Base-by-base conservation (phyloP, 2,888 invertebrate species). In the Drosophila paranaensis region DNA sequence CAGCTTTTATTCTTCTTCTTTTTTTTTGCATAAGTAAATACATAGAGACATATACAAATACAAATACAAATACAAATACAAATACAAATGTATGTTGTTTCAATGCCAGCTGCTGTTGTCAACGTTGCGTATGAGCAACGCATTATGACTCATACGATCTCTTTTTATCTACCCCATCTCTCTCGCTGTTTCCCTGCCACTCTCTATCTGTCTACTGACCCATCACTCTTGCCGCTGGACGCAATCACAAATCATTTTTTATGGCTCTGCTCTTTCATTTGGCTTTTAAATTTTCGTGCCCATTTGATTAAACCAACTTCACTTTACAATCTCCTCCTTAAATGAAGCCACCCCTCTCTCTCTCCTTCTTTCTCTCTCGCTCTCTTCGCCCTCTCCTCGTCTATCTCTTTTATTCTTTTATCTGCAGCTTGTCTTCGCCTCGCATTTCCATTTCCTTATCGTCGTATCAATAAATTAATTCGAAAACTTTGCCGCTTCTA, bases 401-500 rank as follows among this genome's bases (percentile, higher is more conserved):
- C 85, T 79, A 77, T 86, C 81, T 80, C 73, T 54, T 72, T 71
- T n/a, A n/a, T 50, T 50, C 70, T 57, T 37, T 33, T 46, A 57
- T 63, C 58, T 56, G 39, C 43, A 43, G 27, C 43, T 43, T 66
- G 60, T 65, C 43, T 51, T 65, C 54, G 43, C 50, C 27, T 63
- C 43, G 42, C 39, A 66, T 69, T 62, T 66, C 75, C 67, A 75
- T 75, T 73, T 70, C 73, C 79, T 82, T 88, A 88, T 80, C 88
- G 70, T 67, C 64, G 87, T 84, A 87, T 87, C 89, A 89, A 87
- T 89, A 87, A 89, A 89, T 87, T 89, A 87, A 87, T 89, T 89
- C 87, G 82, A 87, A 83, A 85, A 88, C 88, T 85, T 88, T 88
- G 75, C 76, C 72, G 84, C 86, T 79, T 67, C 71, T 67, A 77